Evolutionary conservation across 2,113 vertebrate species (phyloP).

Genomic region (Montifringilla adamsi): DNA sequence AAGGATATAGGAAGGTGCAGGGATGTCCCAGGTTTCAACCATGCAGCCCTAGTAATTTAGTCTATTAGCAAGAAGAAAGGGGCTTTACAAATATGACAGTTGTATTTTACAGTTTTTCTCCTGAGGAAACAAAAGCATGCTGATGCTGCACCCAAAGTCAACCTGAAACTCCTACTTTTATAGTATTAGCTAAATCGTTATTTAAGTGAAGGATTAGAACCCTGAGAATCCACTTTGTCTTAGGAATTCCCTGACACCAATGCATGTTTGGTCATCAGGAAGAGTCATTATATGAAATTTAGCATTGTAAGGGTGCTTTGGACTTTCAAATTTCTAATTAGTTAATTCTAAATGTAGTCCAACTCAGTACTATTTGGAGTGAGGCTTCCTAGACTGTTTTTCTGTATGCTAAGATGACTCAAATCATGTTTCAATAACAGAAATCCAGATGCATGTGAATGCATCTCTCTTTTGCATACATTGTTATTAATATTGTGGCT

Average conservation of each 20-base stretch:
- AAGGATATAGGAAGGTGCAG: neutral
- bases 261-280: neutral
- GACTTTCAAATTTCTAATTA: neutral
- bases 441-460: neutral
- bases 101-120: neutral
- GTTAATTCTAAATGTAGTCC: neutral
- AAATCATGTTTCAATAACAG: constrained; percentile 31
- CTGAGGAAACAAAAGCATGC: neutral
- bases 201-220: neutral
- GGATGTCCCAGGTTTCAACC: neutral
- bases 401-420: neutral
- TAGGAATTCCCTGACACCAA: neutral
- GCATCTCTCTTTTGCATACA: neutral
- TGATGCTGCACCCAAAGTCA: neutral
- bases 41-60: neutral
- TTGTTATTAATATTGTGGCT: neutral
- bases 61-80: neutral
- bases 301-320: neutral
- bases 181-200: neutral
- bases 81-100: neutral
- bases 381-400: neutral
- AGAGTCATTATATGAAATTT: neutral
- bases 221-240: neutral
- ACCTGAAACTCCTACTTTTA: neutral
- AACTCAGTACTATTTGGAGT: neutral